phyloP scores from a whole-genome alignment of 2,113 vertebrate species.

The Phrynocephalus versicolor region DNA sequence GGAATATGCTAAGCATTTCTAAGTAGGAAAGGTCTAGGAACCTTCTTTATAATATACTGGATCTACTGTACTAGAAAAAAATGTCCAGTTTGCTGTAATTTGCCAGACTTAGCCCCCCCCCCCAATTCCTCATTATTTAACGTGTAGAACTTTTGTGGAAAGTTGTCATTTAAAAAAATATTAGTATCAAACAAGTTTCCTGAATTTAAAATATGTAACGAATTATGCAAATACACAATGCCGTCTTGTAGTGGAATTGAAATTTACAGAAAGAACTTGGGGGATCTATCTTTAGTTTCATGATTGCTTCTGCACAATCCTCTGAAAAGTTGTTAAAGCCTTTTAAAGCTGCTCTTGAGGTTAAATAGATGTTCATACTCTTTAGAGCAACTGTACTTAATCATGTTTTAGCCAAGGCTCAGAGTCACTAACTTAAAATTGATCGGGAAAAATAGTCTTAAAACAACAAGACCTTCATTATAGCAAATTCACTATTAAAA shows the following conservation, averaged over 20 bases:
- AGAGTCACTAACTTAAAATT: neutral
- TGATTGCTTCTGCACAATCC: conserved; percentile 13
- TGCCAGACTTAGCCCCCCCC: neutral
- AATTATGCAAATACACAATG: neutral
- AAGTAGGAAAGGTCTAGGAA: neutral
- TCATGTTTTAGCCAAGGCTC: neutral
- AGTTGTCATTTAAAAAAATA: no score
- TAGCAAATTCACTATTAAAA: no score
- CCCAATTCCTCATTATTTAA: neutral
- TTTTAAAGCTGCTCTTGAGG: conserved; percentile 15
- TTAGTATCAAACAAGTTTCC: neutral
- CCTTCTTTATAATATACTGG: neutral
- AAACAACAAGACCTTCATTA: no score
- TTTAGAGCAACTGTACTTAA: neutral
- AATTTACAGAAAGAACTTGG: neutral
- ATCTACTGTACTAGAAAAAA: neutral
- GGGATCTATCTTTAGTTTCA: conserved; percentile 17
- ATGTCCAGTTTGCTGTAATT: neutral
- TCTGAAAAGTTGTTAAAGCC: conserved; percentile 15
- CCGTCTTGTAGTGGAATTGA: neutral
- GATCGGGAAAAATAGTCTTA: neutral
- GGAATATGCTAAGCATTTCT: neutral
- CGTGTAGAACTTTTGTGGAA: neutral
- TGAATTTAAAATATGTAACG: neutral
- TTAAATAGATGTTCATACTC: conserved; percentile 11